Evolutionary conservation across 2,797 vertebrate genomes (phyloP), one percentile per base, ranked within the genome.

Genomic region (Meriones psammophilus): DNA sequence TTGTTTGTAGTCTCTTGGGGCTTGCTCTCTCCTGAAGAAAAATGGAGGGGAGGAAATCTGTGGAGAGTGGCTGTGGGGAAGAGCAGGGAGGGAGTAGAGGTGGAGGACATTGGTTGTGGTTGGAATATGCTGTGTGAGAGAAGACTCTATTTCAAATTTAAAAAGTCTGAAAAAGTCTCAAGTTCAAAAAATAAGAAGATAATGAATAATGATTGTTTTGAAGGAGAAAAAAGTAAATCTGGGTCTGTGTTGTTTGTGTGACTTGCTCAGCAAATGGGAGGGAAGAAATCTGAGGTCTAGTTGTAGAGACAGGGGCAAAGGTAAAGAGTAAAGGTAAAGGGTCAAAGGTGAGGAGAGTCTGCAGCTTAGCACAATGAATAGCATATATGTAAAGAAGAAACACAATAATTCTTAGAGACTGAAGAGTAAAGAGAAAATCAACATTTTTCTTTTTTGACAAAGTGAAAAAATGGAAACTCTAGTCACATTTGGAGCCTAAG

Each of bases 291-390:
- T 42, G 50, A 20, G 1, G 7, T 71, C 0, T 28, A 13, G 15
- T 5, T 46, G 3, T 1, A 46, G 4, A 30, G 8, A 42, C 8
- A 50, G 69, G 46, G 5, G 30, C 10, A 1, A 8, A 76, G 77
- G 42, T 42, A 42, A 42, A 42, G 42, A 42, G 42, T 42, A 42
- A 42, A 42, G 42, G 42, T 42, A 42, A 42, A 42, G 42, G 42
- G 42, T 42, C 42, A 42, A 42, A 42, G 50, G 15, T 46, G 39
- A 15, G 8, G 12, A 86, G 14, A 5, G 12, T 50, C 42, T 64
- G 8, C 2, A 22, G 0, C 3, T 46, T 14, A 56, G 8, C 33
- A 0, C 1, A 13, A 26, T 39, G 4, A 18, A 3, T 5, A 20
- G 8, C 24, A 8, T 7, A 74, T 79, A 20, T 5, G 7, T 0